Base-by-base conservation (phyloP, 2,113 vertebrate genomes). In the Phaethornis superciliosus region DNA sequence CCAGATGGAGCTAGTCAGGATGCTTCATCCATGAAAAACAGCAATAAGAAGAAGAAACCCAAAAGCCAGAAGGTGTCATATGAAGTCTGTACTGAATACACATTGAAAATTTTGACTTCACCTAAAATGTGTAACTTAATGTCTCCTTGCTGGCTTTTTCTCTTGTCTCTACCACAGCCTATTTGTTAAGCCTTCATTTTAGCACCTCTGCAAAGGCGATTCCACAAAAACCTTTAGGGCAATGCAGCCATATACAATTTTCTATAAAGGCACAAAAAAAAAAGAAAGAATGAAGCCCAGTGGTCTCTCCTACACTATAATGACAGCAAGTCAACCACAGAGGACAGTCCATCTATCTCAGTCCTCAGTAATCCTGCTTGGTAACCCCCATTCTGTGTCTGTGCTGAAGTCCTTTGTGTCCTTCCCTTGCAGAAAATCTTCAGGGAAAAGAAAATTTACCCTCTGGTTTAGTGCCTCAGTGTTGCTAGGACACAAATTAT, bases 401-500 rank as follows among this genome's bases (percentile, higher is more conserved):
- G 15, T 32, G 21, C 59, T n/a, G 15, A 69, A 65, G 24, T 37
- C 40, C 59, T 46, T 67, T 27, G 2, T 82, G 33, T 88, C 72
- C 32, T 62, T 80, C 9, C 16, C 28, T 78, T 54, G 49, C 17
- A 58, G 60, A 85, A 92, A 44, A 64, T 16, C 13, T 52, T 86
- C 37, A 47, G 58, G 37, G 26, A 32, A 70, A 88, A 64, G 42
- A 35, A 81, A 67, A 59, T 71, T 74, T 93, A 80, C 60, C 78
- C 56, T 94, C 76, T 86, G 64, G 18, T 92, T 90, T 88, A 64
- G 40, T 71, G 44, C 88, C 75, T 92, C 69, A 71, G 28, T 74
- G 87, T 95, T 95, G 81, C 94, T 78, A 67, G 93, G 84, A 89
- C 91, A 72, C 93, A 51, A 47, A 85, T 32, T 52, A 15, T 89